These are phyloP conservation scores for Theretra japonica DNA, from an alignment of 2,888 invertebrate species.

Conservation along the genomic window DNA sequence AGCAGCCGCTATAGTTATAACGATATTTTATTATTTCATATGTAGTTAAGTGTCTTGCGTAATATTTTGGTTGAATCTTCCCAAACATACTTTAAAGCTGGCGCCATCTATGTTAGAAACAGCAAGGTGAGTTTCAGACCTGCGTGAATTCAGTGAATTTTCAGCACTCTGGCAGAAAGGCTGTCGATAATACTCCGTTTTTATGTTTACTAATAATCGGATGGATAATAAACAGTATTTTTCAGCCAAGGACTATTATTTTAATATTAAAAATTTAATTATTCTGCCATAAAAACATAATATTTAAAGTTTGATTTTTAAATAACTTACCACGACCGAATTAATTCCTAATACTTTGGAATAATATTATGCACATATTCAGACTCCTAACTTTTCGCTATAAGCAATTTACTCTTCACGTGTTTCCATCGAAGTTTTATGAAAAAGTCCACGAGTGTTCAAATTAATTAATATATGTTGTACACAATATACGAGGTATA, in stretches of 20 bases:
- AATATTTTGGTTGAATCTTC: neutral
- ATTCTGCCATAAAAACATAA: too few species aligned
- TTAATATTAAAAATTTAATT: neutral
- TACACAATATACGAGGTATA: conserved; percentile 57
- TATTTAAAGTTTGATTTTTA: too few species aligned
- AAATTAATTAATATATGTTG: conserved; percentile 56
- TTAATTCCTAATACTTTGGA: neutral
- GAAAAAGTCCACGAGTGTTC: conserved; percentile 50
- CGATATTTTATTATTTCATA: neutral
- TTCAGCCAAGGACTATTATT: neutral
- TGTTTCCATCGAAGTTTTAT: conserved; percentile 48
- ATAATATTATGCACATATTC: neutral
- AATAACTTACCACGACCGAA: too few species aligned
- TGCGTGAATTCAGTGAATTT: neutral
- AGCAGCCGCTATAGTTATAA: too few species aligned
- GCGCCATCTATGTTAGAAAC: neutral
- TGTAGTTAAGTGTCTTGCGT: neutral
- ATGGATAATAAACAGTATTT: too few species aligned
- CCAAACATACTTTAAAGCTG: neutral
- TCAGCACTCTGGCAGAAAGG: neutral
- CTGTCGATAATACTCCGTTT: neutral
- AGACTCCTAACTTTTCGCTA: neutral
- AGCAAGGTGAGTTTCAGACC: neutral
- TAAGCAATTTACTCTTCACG: conserved; percentile 4
- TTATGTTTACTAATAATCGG: too few species aligned